Conservation (phyloP, 2,888 invertebrate species). For the Calameuta idolon region DNA sequence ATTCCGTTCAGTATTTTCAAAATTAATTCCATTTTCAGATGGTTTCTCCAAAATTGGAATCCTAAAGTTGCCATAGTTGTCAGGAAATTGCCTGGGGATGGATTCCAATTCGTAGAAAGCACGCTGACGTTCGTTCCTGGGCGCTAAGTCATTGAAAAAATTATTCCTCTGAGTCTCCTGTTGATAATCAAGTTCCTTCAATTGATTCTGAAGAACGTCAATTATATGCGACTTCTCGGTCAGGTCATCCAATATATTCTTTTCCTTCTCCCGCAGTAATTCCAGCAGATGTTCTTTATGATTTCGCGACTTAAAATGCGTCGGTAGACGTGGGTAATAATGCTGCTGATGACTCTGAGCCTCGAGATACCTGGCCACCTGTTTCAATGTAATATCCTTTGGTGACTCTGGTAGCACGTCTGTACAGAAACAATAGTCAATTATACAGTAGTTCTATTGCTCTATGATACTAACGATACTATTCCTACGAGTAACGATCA, state of each 20-base stretch:
- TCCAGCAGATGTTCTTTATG: constrained; percentile 32
- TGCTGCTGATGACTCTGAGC: constrained; percentile 31
- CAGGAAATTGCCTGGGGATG: neutral
- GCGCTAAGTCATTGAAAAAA: neutral
- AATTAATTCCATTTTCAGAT: neutral
- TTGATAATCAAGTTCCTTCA: constrained; percentile 29
- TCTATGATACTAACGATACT: neutral
- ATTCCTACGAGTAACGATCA: neutral
- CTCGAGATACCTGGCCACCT: constrained; percentile 49
- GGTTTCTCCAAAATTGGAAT: neutral
- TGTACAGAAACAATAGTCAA: constrained; percentile 21
- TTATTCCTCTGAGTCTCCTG: constrained; percentile 29
- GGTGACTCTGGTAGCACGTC: constrained; percentile 50
- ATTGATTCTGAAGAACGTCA: constrained; percentile 35
- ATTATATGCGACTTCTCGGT: constrained; percentile 35
- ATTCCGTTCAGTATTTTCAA: neutral
- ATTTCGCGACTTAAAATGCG: constrained; percentile 26
- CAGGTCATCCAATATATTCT: constrained; percentile 37
- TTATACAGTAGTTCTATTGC: neutral
- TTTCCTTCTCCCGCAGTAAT: constrained; percentile 34
- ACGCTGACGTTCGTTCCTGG: neutral
- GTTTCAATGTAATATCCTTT: constrained; percentile 43
- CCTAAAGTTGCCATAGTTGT: neutral
- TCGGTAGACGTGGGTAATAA: constrained; percentile 19
- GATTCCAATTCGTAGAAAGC: neutral